Conservation (phyloP, 1,140 invertebrate genomes). For the Muscidifurax raptorellus region DNA sequence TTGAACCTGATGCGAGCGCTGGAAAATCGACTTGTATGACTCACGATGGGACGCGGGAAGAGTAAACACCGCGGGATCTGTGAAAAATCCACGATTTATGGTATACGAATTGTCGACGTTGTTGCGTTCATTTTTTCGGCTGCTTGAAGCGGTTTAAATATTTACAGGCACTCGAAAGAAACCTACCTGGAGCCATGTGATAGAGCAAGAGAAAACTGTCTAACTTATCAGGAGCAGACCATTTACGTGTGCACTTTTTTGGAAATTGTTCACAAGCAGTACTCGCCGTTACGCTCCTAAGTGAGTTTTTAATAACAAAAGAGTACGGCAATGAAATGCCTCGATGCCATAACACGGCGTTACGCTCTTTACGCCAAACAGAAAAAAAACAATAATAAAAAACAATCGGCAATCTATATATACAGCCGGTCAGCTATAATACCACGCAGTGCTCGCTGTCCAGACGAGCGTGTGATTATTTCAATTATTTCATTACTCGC, state of each 20-base stretch:
- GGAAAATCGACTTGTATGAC: background rate
- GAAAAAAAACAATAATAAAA: constrained; percentile 7
- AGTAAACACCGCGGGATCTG: no score
- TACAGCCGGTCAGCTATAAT: constrained; percentile 17
- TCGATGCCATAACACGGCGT: background rate
- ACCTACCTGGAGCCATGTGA: no score
- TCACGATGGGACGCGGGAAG: no score
- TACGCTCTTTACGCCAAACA: background rate
- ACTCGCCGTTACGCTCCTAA: background rate
- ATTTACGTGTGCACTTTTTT: background rate
- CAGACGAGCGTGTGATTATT: constrained; percentile 65
- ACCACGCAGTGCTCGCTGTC: constrained; percentile 18
- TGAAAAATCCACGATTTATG: no score
- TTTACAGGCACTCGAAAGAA: no score
- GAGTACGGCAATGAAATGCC: background rate
- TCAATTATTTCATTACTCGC: constrained; percentile 71
- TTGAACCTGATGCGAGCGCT: background rate
- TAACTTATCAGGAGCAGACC: no score
- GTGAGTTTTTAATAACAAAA: constrained; percentile 33
- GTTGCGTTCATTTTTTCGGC: no score
- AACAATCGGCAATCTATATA: no score
- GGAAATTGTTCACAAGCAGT: background rate
- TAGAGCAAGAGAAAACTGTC: no score
- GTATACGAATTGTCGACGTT: no score
- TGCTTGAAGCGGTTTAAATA: no score